Conservation (phyloP, 2,888 invertebrate genomes). For the Drosophila nr. medialis region DNA sequence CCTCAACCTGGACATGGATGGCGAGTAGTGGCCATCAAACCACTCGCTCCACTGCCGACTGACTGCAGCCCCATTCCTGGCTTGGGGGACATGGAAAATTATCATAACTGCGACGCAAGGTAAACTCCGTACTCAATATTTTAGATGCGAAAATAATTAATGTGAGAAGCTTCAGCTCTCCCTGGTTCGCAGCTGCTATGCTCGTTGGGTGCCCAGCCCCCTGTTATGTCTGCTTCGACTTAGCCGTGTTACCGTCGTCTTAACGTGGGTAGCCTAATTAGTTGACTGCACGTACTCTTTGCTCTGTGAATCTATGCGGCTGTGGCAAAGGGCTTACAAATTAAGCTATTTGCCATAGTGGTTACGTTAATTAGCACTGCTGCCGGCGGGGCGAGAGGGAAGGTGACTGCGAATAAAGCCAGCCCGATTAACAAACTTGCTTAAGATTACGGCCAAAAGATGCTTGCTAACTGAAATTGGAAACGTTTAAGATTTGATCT, state of each 20-base stretch:
- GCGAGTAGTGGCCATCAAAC: constrained; percentile 13
- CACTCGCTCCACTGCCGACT: constrained; percentile 18
- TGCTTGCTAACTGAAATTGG: not conserved
- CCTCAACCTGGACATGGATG: constrained; percentile 14
- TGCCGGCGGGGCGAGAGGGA: not conserved
- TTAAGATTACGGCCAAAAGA: not conserved
- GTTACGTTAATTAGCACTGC: constrained; percentile 57
- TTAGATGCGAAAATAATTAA: constrained; percentile 75
- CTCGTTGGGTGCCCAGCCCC: constrained; percentile 1
- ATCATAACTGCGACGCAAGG: constrained; percentile 61
- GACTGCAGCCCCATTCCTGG: constrained; percentile 1
- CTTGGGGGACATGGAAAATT: constrained; percentile 50
- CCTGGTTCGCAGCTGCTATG: not conserved
- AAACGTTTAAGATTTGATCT: not conserved
- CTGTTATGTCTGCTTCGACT: not conserved
- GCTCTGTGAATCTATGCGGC: constrained; percentile 8
- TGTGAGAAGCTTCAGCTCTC: constrained; percentile 66
- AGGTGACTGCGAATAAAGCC: not conserved
- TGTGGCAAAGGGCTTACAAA: constrained; percentile 62
- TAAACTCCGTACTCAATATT: constrained; percentile 65
- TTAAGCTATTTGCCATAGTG: constrained; percentile 70
- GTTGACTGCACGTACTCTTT: constrained; percentile 62
- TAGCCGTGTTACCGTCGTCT: constrained; percentile 42
- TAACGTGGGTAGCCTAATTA: constrained; percentile 63
- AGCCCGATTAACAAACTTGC: constrained; percentile 11